Percentiles rank a stretch among this genome's conserved stretches.
Evolutionary conservation across 1,140 invertebrate species (phyloP).

Genomic region (Nasonia longicornis): DNA sequence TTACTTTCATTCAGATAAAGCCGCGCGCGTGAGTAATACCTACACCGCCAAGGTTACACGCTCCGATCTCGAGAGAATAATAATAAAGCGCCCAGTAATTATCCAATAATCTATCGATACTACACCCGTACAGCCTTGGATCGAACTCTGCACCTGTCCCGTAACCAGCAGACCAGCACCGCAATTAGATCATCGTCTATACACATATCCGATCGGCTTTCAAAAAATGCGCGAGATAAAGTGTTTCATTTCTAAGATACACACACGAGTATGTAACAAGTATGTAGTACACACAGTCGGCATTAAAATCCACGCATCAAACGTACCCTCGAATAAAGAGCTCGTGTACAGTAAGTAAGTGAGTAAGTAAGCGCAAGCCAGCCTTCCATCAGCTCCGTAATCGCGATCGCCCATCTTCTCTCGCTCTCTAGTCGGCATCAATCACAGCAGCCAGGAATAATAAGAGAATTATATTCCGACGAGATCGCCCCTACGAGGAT

Average conservation of each 20-base stretch:
- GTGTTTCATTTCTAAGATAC: no score
- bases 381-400: slow-evolving; percentile 3
- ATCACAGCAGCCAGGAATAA: background rate
- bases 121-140: background rate
- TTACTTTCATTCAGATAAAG: slow-evolving; percentile 27
- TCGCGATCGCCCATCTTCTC: slow-evolving; percentile 21
- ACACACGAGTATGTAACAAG: background rate
- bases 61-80: no score
- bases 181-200: background rate
- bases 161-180: background rate
- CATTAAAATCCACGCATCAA: background rate
- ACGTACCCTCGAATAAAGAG: background rate
- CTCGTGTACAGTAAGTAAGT: slow-evolving; percentile 5
- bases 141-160: slow-evolving; percentile 16
- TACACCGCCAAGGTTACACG: background rate
- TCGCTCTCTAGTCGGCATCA: background rate
- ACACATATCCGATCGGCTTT: no score
- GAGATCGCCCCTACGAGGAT: background rate
- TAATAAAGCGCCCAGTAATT: no score
- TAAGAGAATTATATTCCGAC: background rate
- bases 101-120: background rate
- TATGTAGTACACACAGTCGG: background rate
- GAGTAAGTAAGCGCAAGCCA: background rate
- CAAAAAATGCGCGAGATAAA: no score
- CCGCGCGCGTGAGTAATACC: background rate